These are phyloP conservation scores for Puntigrus tetrazona DNA, from an alignment of 2,113 vertebrate genomes.

Conservation along the genomic window DNA sequence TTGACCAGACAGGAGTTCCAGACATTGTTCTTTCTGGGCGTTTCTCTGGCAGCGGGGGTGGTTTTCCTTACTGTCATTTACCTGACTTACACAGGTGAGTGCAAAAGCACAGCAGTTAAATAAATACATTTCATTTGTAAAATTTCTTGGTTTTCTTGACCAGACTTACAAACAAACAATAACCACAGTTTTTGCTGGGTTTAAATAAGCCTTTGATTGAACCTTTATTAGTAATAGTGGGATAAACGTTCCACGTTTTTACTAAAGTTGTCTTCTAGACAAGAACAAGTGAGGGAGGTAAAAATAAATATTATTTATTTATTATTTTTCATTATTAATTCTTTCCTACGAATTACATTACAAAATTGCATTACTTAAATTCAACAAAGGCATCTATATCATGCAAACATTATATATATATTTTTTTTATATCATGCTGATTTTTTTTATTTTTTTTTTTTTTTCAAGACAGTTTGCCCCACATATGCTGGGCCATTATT, in stretches of 20 bases:
- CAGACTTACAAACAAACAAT: not conserved
- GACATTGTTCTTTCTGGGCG: conserved; percentile 87
- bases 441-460: not conserved
- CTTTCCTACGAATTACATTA: too few relatives aligned
- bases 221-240: not conserved
- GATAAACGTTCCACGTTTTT: not conserved
- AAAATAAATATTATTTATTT: not conserved
- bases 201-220: not conserved
- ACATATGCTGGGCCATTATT: not conserved
- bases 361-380: too few relatives aligned
- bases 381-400: not conserved
- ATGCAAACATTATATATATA: not conserved
- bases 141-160: not conserved
- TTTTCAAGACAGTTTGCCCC: not conserved
- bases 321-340: not conserved
- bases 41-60: conserved; percentile 83
- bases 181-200: not conserved
- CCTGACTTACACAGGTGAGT: conserved; percentile 86
- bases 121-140: not conserved
- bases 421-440: too few relatives aligned
- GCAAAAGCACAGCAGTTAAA: not conserved
- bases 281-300: not conserved
- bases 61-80: conserved; percentile 90
- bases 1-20: conserved; percentile 90
- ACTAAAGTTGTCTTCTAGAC: not conserved